A percentile compares a stretch with the other conserved stretches of the same genome.
phyloP scores from a whole-genome alignment of 1,140 invertebrate species.

The Oreohelix idahoensis region DNA sequence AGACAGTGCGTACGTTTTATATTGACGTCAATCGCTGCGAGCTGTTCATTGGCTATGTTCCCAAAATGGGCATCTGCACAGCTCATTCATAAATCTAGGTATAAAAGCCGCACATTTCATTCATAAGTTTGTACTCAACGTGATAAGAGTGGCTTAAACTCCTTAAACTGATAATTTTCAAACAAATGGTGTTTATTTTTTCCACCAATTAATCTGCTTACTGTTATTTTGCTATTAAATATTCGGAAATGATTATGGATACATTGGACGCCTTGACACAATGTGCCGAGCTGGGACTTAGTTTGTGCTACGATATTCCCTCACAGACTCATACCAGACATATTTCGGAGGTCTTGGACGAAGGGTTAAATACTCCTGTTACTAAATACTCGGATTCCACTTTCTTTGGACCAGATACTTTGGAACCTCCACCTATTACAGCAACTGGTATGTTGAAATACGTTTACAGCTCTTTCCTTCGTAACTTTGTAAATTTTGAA shows the following conservation, averaged over 20 bases:
- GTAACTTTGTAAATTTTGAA: no score
- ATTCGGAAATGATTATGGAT: constrained; percentile 89
- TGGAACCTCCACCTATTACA: constrained; percentile 68
- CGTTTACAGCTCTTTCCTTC: no score
- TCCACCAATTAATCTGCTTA: neutral
- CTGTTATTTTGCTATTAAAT: neutral
- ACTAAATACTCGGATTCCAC: constrained; percentile 70
- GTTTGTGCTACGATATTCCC: constrained; percentile 71
- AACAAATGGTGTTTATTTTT: constrained; percentile 1
- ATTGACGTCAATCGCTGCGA: constrained; percentile 60
- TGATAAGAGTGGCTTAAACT: constrained; percentile 71
- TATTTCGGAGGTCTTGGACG: constrained; percentile 63
- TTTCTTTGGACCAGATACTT: constrained; percentile 68
- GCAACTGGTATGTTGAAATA: constrained; percentile 75
- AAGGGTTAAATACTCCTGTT: constrained; percentile 70
- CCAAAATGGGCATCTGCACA: constrained; percentile 63
- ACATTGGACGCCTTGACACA: constrained; percentile 85
- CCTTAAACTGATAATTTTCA: constrained; percentile 25
- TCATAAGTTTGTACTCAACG: constrained; percentile 61
- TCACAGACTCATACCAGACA: constrained; percentile 50
- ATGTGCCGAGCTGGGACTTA: constrained; percentile 58
- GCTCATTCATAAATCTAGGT: constrained; percentile 79
- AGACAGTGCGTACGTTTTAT: constrained; percentile 53
- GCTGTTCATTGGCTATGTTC: constrained; percentile 73
- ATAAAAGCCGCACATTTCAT: constrained; percentile 57